A percentile compares a stretch with the other conserved stretches of the same genome.
Conservation (phyloP, 1,140 invertebrate species). For the Euura lappo region DNA sequence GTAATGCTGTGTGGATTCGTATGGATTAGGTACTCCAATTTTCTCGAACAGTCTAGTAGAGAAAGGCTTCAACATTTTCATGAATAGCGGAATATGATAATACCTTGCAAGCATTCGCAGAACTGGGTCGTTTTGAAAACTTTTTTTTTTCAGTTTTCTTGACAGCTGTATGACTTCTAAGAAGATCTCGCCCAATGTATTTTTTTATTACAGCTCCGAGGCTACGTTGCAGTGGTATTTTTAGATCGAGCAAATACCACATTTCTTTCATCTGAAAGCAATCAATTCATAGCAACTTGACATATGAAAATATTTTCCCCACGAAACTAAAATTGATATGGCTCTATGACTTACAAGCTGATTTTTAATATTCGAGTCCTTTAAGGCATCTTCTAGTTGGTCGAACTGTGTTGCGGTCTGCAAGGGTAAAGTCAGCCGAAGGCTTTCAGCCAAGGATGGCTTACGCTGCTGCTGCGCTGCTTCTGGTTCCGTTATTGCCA, state of each 20-base stretch:
- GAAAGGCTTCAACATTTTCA: too few species aligned
- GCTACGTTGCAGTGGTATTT: neutral
- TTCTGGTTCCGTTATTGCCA: too few species aligned
- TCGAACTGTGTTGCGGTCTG: neutral
- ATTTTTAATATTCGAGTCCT: neutral
- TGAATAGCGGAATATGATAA: too few species aligned
- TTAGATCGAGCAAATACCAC: neutral
- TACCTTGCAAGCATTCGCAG: neutral
- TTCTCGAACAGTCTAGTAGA: too few species aligned
- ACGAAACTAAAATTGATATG: too few species aligned
- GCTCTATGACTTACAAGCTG: neutral
- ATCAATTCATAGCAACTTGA: neutral
- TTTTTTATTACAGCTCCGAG: neutral
- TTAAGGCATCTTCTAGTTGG: neutral
- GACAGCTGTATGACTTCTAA: neutral
- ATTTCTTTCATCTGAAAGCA: neutral
- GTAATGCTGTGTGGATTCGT: too few species aligned
- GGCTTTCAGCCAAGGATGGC: too few species aligned
- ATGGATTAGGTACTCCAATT: too few species aligned
- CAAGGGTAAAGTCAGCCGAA: neutral
- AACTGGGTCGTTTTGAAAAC: neutral
- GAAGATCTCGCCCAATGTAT: neutral
- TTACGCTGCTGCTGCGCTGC: too few species aligned
- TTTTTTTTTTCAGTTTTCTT: neutral
- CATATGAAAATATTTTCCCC: too few species aligned